These are phyloP conservation scores for Blastobasis adustella DNA, from an alignment of 2,888 invertebrate genomes.

Conservation along the genomic window DNA sequence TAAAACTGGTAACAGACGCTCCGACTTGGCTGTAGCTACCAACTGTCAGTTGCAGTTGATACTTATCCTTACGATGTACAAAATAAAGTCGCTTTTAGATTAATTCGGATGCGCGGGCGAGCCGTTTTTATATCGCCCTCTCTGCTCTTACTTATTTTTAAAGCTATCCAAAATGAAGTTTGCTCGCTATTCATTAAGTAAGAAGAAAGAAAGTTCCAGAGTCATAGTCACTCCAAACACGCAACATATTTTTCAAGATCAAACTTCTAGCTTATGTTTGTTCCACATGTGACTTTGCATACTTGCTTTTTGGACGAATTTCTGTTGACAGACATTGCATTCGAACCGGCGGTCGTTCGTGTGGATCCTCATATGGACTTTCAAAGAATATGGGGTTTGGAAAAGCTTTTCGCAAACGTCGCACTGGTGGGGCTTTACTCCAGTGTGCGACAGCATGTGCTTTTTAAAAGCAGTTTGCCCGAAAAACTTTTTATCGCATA, in stretches of 20 bases:
- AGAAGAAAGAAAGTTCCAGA: too few relatives aligned
- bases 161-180: too few relatives aligned
- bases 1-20: too few relatives aligned
- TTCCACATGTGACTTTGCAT: constrained; percentile 2
- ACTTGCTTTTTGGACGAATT: background rate
- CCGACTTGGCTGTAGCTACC: too few relatives aligned
- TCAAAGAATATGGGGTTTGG: constrained; percentile 24
- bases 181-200: too few relatives aligned
- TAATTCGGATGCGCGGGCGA: too few relatives aligned
- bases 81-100: too few relatives aligned
- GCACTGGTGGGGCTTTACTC: constrained; percentile 38
- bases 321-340: constrained; percentile 7
- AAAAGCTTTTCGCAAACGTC: constrained; percentile 41
- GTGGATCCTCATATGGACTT: constrained; percentile 35
- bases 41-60: too few relatives aligned
- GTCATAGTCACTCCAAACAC: too few relatives aligned
- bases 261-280: background rate
- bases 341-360: constrained; percentile 20
- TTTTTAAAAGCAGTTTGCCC: constrained; percentile 36
- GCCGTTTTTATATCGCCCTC: too few relatives aligned
- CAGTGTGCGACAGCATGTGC: constrained; percentile 51
- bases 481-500: constrained; percentile 20
- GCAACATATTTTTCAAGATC: background rate
- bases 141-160: too few relatives aligned
- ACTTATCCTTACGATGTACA: too few relatives aligned